Conservation (phyloP, 2,797 vertebrate genomes). For the Salmo trutta region DNA sequence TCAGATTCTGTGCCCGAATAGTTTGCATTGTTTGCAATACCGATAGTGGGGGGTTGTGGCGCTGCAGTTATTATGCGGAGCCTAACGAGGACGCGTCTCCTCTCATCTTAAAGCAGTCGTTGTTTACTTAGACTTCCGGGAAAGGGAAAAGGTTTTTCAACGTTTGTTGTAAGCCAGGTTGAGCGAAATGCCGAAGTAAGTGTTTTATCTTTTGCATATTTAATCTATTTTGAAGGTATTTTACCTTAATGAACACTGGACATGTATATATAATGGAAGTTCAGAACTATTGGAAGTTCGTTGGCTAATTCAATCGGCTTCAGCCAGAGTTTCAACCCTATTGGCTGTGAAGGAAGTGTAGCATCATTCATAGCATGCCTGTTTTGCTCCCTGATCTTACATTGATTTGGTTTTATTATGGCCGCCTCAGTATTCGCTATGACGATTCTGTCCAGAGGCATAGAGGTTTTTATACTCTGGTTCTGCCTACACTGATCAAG, state of each 20-base stretch:
- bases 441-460: no score
- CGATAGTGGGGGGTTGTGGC: neutral
- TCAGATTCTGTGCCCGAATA: neutral
- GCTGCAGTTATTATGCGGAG: neutral
- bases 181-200: neutral
- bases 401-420: neutral
- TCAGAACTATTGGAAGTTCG: neutral
- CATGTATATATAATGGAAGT: neutral
- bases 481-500: neutral
- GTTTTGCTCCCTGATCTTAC: neutral
- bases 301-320: neutral
- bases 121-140: neutral
- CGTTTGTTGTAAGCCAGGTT: neutral
- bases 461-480: neutral
- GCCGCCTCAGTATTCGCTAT: neutral
- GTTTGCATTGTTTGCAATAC: neutral
- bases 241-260: neutral
- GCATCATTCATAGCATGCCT: neutral
- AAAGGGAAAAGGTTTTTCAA: neutral
- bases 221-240: neutral
- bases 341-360: neutral
- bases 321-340: neutral
- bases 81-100: neutral
- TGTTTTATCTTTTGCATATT: no score
- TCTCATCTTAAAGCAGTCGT: neutral